These are phyloP conservation scores for Eulemur rufifrons DNA, from an alignment of 2,113 vertebrate species.

Conservation along the genomic window DNA sequence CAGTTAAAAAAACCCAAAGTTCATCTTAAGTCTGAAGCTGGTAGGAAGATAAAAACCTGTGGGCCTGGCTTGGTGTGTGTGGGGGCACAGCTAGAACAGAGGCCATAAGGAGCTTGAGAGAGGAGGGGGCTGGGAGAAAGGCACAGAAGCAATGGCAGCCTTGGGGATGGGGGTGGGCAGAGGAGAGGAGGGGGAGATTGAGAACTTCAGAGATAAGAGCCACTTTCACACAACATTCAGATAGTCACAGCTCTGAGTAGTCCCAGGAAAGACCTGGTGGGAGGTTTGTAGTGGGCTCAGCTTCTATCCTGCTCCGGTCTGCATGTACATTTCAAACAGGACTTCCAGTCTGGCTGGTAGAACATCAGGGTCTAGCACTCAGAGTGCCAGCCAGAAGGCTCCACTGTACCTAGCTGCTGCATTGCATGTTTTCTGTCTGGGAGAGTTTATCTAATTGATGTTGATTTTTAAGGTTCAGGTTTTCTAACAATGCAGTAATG, in stretches of 20 bases:
- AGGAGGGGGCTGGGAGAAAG: neutral
- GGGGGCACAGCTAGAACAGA: neutral
- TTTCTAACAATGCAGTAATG: neutral
- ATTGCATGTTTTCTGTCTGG: neutral
- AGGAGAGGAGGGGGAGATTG: neutral
- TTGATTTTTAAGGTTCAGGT: neutral
- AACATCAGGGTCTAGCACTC: neutral
- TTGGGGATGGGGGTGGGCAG: neutral
- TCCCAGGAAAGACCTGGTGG: neutral
- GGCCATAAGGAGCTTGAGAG: neutral
- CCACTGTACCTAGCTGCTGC: too few species aligned
- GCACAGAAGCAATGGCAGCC: neutral
- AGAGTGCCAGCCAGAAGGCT: neutral
- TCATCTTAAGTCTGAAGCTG: neutral
- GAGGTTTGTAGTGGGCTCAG: neutral
- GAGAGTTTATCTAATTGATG: neutral
- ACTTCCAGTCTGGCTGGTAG: neutral
- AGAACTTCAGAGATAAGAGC: neutral
- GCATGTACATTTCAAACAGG: neutral
- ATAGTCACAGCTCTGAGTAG: neutral
- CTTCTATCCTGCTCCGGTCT: neutral
- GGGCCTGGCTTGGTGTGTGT: neutral
- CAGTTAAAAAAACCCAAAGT: neutral
- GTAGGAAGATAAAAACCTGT: neutral
- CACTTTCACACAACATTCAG: neutral